phyloP scores from a whole-genome alignment of 2,113 vertebrate genomes.

The Gadus chalcogrammus region DNA sequence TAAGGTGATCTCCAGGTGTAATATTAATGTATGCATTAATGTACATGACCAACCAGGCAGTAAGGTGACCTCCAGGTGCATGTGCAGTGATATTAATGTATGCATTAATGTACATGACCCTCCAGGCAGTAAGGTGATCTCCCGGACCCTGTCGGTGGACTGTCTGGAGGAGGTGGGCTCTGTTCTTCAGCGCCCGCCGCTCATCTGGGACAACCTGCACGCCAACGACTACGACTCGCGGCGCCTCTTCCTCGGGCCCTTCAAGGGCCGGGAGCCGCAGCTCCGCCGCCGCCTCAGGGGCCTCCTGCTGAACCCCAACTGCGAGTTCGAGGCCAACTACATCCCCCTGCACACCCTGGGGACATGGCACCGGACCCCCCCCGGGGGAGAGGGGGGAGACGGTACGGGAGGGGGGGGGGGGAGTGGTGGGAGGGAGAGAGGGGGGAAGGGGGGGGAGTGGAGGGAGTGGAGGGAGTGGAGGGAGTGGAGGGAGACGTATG shows the following conservation, averaged over 20 bases:
- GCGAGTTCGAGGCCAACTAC: constrained; percentile 87
- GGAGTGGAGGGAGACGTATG: not conserved
- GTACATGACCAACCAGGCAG: too few relatives aligned
- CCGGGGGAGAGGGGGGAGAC: not conserved
- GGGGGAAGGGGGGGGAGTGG: not conserved
- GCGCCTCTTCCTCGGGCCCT: constrained; percentile 84
- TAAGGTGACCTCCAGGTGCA: too few relatives aligned
- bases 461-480: not conserved
- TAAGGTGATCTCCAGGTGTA: too few relatives aligned
- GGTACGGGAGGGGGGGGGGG: constrained; percentile 15
- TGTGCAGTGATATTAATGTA: too few relatives aligned
- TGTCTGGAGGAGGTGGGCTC: constrained; percentile 77
- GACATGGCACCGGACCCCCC: constrained; percentile 65
- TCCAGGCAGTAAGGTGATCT: constrained; percentile 81
- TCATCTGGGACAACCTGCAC: constrained; percentile 88
- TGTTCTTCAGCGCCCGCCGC: constrained; percentile 70
- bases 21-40: too few relatives aligned
- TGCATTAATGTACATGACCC: not conserved
- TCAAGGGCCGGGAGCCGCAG: constrained; percentile 75
- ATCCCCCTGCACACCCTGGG: constrained; percentile 81
- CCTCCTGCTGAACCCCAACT: constrained; percentile 85
- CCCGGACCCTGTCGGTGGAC: constrained; percentile 71
- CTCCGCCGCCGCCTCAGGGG: constrained; percentile 70
- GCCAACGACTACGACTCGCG: constrained; percentile 86
- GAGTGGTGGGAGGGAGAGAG: too few relatives aligned